Percentiles rank a stretch among this genome's conserved stretches.
Evolutionary conservation across 2,797 vertebrate species (phyloP).

Genomic region (Hydrophis major): DNA sequence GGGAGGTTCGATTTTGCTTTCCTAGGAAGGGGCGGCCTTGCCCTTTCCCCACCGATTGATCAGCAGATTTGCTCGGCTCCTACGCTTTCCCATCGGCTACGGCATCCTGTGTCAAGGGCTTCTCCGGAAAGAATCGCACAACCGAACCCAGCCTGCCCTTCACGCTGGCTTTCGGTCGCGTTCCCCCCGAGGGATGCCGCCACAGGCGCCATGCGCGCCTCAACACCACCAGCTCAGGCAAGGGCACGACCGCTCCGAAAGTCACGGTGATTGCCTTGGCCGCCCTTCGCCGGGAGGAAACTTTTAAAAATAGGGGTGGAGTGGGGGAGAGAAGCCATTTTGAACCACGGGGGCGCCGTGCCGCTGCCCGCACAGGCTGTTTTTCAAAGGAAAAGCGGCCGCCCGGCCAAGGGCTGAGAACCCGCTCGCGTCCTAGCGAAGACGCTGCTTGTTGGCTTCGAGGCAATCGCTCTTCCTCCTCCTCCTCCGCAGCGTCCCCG

Average conservation of each 20-base stretch:
- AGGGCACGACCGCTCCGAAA: not conserved
- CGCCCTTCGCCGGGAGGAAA: not conserved
- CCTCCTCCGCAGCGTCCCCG: not conserved
- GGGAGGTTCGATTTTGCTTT: conserved; percentile 12
- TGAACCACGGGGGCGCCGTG: not conserved
- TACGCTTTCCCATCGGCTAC: not conserved
- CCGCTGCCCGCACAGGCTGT: not conserved
- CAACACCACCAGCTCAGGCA: not conserved
- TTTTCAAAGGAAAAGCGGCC: not conserved
- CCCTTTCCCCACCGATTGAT: conserved; percentile 22
- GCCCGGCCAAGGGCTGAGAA: not conserved
- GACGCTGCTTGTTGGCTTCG: fast-evolving
- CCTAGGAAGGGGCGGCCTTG: not conserved
- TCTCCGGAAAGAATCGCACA: not conserved
- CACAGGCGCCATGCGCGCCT: not conserved
- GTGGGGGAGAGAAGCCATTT: not conserved
- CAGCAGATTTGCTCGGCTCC: conserved; percentile 23
- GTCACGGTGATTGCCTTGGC: not conserved
- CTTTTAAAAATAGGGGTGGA: not conserved
- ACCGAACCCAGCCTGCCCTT: not conserved
- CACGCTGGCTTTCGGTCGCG: not conserved
- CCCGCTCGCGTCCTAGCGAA: not conserved
- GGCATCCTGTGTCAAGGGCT: not conserved
- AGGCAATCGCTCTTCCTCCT: not conserved
- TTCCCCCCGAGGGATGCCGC: not conserved